Evolutionary conservation across 2,113 vertebrate genomes (phyloP), one percentile per base, ranked within the genome.

Genomic region (Etheostoma cragini): DNA sequence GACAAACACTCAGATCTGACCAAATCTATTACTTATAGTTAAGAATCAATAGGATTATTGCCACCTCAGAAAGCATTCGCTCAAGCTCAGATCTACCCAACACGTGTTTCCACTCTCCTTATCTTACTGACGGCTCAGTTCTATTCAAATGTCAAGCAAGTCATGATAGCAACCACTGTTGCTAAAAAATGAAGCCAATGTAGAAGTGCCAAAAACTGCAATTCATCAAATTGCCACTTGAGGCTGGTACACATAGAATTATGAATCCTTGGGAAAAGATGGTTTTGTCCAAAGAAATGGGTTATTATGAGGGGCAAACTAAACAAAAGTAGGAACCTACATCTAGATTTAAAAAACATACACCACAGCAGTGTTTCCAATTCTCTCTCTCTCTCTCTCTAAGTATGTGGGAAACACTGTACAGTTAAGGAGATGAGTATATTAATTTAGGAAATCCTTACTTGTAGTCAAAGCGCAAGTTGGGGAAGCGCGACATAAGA

Each of bases 401-500:
- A 38, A 38, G 10, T 38, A 8, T 42, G 38, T 42, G 10, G 38
- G 38, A 30, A 38, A 56, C 12, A 11, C 17, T 17, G 52, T 5
- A 19, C 6, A 42, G 10, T 53, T 49, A 24, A 56, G 35, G 17
- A 15, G 3, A 22, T 10, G 13, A 42, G 24, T 33, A 5, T 16
- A n/a, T 65, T 13, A 1, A 38, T 61, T 54, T 1, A 24, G 16
- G 3, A 60, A 49, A 52, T n/a, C 58, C 92, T 95, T 95, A 99
- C 98, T 75, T 96, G 95, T 99, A 99, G n/a, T 96, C 95, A 81
- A 99, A 99, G 21, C 86, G 95, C 72, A 99, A 94, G 77, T 95
- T 95, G 49, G 98, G 97, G 92, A 97, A 97, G 64, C 88, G 97
- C n/a, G 95, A 94, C 88, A 95, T 88, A 30, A 98, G 95, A 8